Conservation (phyloP, 1,140 invertebrate species). For the Pogonomyrmex californicus region DNA sequence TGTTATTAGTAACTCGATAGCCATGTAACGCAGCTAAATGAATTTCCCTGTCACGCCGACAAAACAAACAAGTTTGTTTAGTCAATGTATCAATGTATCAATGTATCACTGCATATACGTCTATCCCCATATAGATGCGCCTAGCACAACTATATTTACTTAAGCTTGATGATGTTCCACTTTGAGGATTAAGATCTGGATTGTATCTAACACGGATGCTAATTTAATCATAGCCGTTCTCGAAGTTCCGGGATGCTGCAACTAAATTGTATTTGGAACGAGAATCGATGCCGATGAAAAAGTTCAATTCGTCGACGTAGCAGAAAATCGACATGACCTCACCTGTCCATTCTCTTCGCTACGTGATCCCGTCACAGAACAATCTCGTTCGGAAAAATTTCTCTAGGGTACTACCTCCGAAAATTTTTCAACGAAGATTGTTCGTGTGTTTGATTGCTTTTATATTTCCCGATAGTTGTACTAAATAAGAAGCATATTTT, state of each 20-base stretch:
- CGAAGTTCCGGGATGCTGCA: neutral
- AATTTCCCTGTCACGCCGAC: neutral
- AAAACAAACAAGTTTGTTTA: slow-evolving; percentile 38
- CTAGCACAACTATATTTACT: slow-evolving; percentile 32
- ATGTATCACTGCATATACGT: neutral
- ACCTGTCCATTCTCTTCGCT: slow-evolving; percentile 54
- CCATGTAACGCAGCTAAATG: neutral
- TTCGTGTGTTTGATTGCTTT: slow-evolving; percentile 16
- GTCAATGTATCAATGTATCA: slow-evolving; percentile 7
- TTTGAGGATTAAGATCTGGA: slow-evolving; percentile 49
- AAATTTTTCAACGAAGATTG: slow-evolving; percentile 46
- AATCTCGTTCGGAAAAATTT: slow-evolving; percentile 60
- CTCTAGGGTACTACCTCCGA: slow-evolving; percentile 34
- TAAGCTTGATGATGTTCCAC: slow-evolving; percentile 38
- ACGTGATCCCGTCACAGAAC: slow-evolving; percentile 55
- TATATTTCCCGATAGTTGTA: neutral
- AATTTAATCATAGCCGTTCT: slow-evolving; percentile 38
- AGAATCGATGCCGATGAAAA: slow-evolving; percentile 22
- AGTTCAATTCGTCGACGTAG: slow-evolving; percentile 53
- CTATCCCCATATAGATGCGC: slow-evolving; percentile 18
- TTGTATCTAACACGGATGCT: neutral
- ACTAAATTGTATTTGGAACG: slow-evolving; percentile 20
- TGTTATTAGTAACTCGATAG: neutral
- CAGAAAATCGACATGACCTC: slow-evolving; percentile 57
- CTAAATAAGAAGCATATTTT: neutral